Evolutionary conservation across 2,797 vertebrate genomes (phyloP), one percentile per base, ranked within the genome.

Genomic region (Bovichtus diacanthus): DNA sequence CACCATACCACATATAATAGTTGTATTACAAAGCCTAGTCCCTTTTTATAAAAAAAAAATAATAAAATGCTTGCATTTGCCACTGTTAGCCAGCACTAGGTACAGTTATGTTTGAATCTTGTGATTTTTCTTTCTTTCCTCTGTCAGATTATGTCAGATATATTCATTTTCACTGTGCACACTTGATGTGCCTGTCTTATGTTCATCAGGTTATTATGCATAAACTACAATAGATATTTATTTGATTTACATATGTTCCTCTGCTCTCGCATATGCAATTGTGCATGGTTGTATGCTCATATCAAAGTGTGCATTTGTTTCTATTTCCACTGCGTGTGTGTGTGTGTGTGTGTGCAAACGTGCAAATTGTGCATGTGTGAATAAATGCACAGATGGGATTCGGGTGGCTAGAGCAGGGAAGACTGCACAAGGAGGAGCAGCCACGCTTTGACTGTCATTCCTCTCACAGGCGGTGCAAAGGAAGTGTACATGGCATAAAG

Each of bases 321-420:
- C 76, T 59, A 11, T 82, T 51, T 69, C 44, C 25, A 18, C 55
- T 31, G 16, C 61, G 27, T 51, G 51, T 82, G 46, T 76, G 74
- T 70, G 46, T 76, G 74, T 70, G 46, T 66, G 70, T 62, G 54
- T 56, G 31, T 36, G 31, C 63, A 25, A 74, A 78, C 53, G 70
- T 84, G 74, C 86, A 86, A 84, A 88, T 82, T 80, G 79, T 84
- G 81, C 83, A 81, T 61, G 81, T 88, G 91, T 91, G 88, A 94
- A 92, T 92, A 90, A 93, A 91, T 85, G 91, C 80, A 85, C 93
- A 94, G 94, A 94, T 94, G 92, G 94, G 87, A 94, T 90, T 90
- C 69, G 83, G 87, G 87, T 88, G 90, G 85, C 86, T 88, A 69
- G 87, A 90, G 86, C 82, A 76, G 71, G 56, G 76, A 86, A 84